Evolutionary conservation across 2,888 invertebrate species (phyloP).

Genomic region (Siphonodentalium dalli): DNA sequence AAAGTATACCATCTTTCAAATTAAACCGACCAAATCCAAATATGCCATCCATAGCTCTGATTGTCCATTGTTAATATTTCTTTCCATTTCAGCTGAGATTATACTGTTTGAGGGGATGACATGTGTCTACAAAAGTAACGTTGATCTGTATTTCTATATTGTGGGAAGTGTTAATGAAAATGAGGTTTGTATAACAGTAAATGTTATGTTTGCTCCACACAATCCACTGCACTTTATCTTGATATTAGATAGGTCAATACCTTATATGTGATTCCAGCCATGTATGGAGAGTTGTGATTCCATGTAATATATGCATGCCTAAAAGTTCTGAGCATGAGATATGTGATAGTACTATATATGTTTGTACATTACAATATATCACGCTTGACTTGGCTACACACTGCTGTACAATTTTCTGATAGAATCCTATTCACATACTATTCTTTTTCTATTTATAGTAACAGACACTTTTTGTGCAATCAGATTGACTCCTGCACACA

Average conservation of each 20-base stretch:
- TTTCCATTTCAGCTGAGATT: slow-evolving; percentile 76
- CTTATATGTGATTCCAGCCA: neutral
- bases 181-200: slow-evolving; percentile 83
- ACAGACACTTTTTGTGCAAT: too few species aligned
- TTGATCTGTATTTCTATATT: slow-evolving; percentile 98
- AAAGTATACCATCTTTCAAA: too few species aligned
- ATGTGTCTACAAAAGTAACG: slow-evolving; percentile 96
- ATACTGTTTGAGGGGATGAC: slow-evolving; percentile 98
- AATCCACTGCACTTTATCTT: neutral
- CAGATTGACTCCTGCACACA: too few species aligned
- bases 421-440: too few species aligned
- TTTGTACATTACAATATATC: too few species aligned
- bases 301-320: neutral
- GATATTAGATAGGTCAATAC: neutral
- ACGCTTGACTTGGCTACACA: too few species aligned
- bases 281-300: neutral
- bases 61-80: neutral
- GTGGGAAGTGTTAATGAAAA: slow-evolving; percentile 98
- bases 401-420: too few species aligned
- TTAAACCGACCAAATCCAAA: neutral
- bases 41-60: too few species aligned
- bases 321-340: too few species aligned
- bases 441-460: too few species aligned
- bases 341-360: too few species aligned
- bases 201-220: too few species aligned